Evolutionary conservation across 2,113 vertebrate genomes (phyloP).

Genomic region (Oryzias melastigma): DNA sequence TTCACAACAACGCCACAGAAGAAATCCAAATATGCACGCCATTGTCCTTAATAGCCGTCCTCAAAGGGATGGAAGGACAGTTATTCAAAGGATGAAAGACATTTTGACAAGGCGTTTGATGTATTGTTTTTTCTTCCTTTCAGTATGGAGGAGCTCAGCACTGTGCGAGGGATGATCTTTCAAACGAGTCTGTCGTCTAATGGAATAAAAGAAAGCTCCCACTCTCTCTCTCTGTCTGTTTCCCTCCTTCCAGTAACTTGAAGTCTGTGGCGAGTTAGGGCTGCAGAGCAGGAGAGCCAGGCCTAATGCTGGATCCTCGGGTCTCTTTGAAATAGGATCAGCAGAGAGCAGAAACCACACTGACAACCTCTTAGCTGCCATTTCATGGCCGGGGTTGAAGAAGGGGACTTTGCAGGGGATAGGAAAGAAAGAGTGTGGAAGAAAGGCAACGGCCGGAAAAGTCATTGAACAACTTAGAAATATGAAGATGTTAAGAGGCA

Average conservation of each 20-base stretch:
- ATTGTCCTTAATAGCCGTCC: slow-evolving; percentile 56
- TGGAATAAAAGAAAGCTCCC: slow-evolving; percentile 59
- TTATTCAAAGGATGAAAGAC: slow-evolving; percentile 50
- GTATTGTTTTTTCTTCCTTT: slow-evolving; percentile 24
- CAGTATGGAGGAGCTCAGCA: slow-evolving; percentile 29
- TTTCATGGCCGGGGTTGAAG: slow-evolving; percentile 69
- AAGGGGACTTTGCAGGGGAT: slow-evolving; percentile 46
- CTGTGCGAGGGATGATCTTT: slow-evolving; percentile 56
- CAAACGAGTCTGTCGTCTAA: slow-evolving; percentile 68
- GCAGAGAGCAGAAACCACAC: slow-evolving; percentile 70
- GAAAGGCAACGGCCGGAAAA: slow-evolving; percentile 33
- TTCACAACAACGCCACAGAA: slow-evolving; percentile 67
- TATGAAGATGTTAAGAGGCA: slow-evolving; percentile 21
- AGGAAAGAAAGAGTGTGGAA: slow-evolving; percentile 22
- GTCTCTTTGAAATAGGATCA: slow-evolving; percentile 79
- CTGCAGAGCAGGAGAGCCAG: slow-evolving; percentile 61
- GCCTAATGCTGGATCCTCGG: slow-evolving; percentile 70
- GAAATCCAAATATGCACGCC: slow-evolving; percentile 76
- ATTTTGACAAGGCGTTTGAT: slow-evolving; percentile 63
- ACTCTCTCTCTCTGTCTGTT: slow-evolving; percentile 44
- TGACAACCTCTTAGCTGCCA: slow-evolving; percentile 72
- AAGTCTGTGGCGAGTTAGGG: slow-evolving; percentile 63
- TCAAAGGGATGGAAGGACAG: slow-evolving; percentile 50
- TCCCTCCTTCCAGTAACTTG: slow-evolving; percentile 52
- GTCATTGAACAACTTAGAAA: slow-evolving; percentile 26